Evolutionary conservation across 2,797 vertebrate genomes (phyloP).

Genomic region (Pteropus rufus): DNA sequence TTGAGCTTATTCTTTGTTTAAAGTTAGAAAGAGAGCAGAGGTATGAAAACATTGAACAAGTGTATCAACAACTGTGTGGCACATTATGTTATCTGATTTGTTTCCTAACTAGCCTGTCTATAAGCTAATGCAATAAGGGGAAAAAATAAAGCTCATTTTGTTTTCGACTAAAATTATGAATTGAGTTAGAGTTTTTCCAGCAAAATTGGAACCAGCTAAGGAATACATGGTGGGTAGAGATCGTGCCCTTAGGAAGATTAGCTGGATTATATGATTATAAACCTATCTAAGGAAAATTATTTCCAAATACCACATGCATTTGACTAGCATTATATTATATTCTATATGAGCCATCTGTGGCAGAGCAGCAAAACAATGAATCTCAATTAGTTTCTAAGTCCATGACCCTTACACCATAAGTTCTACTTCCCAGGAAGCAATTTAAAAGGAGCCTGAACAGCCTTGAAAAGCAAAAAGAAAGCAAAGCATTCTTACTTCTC

Average conservation of each 20-base stretch:
- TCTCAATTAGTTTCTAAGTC: slow-evolving; percentile 2
- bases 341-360: neutral
- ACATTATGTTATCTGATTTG: neutral
- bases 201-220: neutral
- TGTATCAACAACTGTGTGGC: neutral
- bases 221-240: neutral
- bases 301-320: slow-evolving; percentile 22
- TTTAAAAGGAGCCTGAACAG: neutral
- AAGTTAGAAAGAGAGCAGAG: neutral
- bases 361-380: neutral
- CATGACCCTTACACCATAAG: neutral
- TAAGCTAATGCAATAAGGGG: neutral
- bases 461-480: neutral
- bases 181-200: neutral
- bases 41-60: neutral
- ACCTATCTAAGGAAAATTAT: neutral
- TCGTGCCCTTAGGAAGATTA: neutral
- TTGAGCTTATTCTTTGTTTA: neutral
- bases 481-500: neutral
- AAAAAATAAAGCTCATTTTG: neutral
- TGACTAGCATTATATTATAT: neutral
- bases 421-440: slow-evolving; percentile 17
- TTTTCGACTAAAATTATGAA: slow-evolving; percentile 22
- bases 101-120: neutral
- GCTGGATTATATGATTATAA: neutral